phyloP scores from a whole-genome alignment of 1,140 invertebrate species.

The Drosophila parvula region DNA sequence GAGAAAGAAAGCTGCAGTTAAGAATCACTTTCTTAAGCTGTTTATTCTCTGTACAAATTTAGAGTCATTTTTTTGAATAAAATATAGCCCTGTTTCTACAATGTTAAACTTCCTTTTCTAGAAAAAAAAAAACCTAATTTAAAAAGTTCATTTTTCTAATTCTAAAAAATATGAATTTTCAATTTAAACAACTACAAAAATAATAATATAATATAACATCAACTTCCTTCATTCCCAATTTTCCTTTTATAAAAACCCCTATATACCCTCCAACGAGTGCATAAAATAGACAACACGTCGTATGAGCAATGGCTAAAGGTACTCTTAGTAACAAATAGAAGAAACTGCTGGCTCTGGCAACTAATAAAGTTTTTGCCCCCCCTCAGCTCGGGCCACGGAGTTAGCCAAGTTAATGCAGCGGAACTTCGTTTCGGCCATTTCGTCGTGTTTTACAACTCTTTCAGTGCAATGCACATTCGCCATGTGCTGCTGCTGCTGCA shows the following conservation, averaged over 20 bases:
- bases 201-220: too few relatives aligned
- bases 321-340: slow-evolving; percentile 9
- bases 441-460: slow-evolving; percentile 64
- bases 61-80: too few relatives aligned
- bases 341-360: slow-evolving; percentile 64
- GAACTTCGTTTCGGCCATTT: slow-evolving; percentile 64
- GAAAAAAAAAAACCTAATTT: too few relatives aligned
- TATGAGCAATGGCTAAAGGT: slow-evolving; percentile 58
- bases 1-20: background rate
- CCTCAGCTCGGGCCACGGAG: background rate
- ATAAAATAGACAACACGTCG: slow-evolving; percentile 59
- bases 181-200: too few relatives aligned
- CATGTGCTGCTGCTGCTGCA: slow-evolving; percentile 44
- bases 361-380: slow-evolving; percentile 66
- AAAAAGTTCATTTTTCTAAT: too few relatives aligned
- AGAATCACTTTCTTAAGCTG: too few relatives aligned
- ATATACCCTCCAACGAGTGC: background rate
- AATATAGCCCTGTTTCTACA: too few relatives aligned
- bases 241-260: background rate
- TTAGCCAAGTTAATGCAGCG: slow-evolving; percentile 67
- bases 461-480: slow-evolving; percentile 43
- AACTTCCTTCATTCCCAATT: too few relatives aligned
- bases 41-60: too few relatives aligned
- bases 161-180: too few relatives aligned
- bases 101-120: too few relatives aligned